phyloP scores from a whole-genome alignment of 1,140 invertebrate species.

The Caenorhabditis latens region DNA sequence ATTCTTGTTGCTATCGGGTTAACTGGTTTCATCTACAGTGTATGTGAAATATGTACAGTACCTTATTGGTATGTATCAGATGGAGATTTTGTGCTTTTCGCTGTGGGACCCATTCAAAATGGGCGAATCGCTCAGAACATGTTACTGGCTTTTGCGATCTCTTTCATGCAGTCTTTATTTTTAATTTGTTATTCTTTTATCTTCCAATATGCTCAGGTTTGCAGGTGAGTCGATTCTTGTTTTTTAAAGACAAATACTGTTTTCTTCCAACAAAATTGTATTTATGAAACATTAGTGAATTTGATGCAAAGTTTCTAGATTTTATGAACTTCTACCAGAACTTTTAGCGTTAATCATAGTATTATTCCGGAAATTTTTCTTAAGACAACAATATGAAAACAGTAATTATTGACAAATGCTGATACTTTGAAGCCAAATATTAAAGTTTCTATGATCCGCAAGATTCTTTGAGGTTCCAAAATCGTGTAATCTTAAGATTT shows the following conservation, averaged over 20 bases:
- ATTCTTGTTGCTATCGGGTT: neutral
- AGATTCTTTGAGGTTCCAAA: no score
- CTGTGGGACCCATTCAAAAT: constrained; percentile 14
- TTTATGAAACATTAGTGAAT: no score
- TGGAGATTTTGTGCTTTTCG: constrained; percentile 38
- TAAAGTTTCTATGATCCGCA: no score
- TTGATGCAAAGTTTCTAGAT: no score
- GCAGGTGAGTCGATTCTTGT: neutral
- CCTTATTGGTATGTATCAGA: constrained; percentile 35
- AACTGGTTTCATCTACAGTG: constrained; percentile 16
- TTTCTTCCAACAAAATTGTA: no score
- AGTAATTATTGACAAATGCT: no score
- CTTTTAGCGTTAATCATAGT: no score
- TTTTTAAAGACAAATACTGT: neutral
- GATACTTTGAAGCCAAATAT: no score
- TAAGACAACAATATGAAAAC: no score
- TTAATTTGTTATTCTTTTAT: constrained; percentile 3
- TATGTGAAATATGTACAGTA: constrained; percentile 38
- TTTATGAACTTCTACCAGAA: no score
- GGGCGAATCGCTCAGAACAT: neutral
- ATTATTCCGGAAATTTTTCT: no score
- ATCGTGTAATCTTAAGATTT: no score
- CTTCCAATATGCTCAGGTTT: constrained; percentile 20
- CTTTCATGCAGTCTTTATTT: constrained; percentile 9
- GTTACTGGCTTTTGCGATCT: constrained; percentile 7